Conservation (phyloP, 2,888 invertebrate species). For the Malachius bipustulatus region DNA sequence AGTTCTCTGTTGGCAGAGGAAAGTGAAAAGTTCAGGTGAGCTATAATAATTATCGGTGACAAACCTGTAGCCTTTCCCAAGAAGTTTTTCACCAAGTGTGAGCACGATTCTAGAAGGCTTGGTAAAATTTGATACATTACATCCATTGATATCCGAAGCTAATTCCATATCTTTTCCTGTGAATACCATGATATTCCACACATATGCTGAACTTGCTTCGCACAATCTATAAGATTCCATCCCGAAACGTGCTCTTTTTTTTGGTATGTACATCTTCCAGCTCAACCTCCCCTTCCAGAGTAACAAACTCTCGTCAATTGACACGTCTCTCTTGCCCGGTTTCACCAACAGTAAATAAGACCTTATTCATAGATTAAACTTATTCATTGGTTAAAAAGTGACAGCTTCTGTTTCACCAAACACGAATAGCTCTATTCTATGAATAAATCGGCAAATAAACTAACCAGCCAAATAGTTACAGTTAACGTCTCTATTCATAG, state of each 20-base stretch:
- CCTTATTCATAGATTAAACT: too few species aligned
- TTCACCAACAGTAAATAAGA: too few species aligned
- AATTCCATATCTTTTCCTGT: conserved; percentile 1
- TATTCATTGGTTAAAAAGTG: too few species aligned
- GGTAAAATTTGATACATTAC: background rate
- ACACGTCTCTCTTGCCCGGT: too few species aligned
- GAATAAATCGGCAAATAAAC: too few species aligned
- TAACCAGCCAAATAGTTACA: too few species aligned
- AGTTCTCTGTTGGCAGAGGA: conserved; percentile 1
- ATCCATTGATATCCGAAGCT: background rate
- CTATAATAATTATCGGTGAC: background rate
- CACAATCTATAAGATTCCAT: conserved; percentile 1
- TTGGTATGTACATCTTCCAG: conserved; percentile 1
- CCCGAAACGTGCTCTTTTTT: conserved; percentile 1
- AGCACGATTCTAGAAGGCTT: background rate
- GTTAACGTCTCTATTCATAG: too few species aligned
- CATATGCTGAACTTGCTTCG: background rate
- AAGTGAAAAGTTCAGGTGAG: background rate
- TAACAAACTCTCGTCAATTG: conserved; percentile 1
- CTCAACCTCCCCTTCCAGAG: background rate
- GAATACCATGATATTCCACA: background rate
- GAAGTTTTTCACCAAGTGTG: background rate
- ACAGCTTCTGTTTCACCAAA: too few species aligned
- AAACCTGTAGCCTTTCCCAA: background rate
- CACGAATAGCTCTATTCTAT: too few species aligned